Conservation (phyloP, 2,113 vertebrate species). For the Collichthys lucidus region DNA sequence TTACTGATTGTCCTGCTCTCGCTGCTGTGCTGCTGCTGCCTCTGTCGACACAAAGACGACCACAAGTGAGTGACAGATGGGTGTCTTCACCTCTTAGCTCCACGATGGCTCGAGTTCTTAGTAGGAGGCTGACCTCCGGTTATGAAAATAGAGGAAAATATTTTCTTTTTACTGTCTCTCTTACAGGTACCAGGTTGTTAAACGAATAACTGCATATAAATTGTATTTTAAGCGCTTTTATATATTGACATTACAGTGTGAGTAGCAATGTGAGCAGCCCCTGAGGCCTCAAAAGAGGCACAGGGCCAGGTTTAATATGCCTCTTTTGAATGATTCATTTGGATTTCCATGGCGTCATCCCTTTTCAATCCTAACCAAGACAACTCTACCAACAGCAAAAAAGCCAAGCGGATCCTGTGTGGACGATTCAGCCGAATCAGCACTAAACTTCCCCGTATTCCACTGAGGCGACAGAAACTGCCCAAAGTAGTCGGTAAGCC, state of each 20-base stretch:
- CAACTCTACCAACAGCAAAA: slow-evolving; percentile 87
- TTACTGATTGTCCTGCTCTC: slow-evolving; percentile 92
- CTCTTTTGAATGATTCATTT: slow-evolving; percentile 74
- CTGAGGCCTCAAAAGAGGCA: slow-evolving; percentile 48
- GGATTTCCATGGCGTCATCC: slow-evolving; percentile 79
- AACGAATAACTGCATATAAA: slow-evolving; percentile 54
- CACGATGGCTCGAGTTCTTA: neutral
- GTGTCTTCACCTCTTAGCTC: neutral
- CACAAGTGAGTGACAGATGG: slow-evolving; percentile 86
- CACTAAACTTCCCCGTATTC: slow-evolving; percentile 97
- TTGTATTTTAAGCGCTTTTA: slow-evolving; percentile 44
- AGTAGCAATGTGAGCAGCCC: slow-evolving; percentile 50
- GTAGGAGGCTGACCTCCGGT: neutral
- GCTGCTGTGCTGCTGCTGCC: slow-evolving; percentile 94
- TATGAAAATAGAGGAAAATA: slow-evolving; percentile 26
- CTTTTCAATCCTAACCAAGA: slow-evolving; percentile 82
- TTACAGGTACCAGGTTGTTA: slow-evolving; percentile 24
- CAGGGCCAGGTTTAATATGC: slow-evolving; percentile 63
- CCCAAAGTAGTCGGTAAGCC: slow-evolving; percentile 97
- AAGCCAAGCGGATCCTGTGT: slow-evolving; percentile 90
- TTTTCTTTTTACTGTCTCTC: slow-evolving; percentile 29
- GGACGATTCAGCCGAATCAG: slow-evolving; percentile 95
- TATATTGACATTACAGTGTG: slow-evolving; percentile 48
- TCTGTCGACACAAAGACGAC: slow-evolving; percentile 92
- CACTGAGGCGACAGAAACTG: slow-evolving; percentile 94